phyloP scores from a whole-genome alignment of 2,797 vertebrate species.

The Paedocypris micromegethes region DNA sequence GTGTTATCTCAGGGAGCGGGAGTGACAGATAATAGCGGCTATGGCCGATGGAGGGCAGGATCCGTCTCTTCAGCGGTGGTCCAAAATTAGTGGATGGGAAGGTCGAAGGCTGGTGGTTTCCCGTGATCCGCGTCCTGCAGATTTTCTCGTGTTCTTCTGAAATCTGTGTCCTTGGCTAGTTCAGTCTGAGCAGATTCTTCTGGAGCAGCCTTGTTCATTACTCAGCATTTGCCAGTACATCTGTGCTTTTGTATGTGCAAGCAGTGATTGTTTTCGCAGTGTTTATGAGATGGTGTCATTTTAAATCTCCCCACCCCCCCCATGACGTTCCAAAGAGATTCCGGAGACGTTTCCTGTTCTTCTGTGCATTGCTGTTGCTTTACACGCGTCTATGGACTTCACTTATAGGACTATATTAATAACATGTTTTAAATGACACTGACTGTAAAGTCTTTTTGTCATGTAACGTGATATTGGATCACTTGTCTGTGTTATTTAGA shows the following conservation, averaged over 20 bases:
- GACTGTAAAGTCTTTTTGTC: constrained; percentile 42
- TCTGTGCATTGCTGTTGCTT: constrained; percentile 38
- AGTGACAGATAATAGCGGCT: constrained; percentile 39
- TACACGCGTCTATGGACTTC: constrained; percentile 43
- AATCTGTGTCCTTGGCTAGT: constrained; percentile 29
- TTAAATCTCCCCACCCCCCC: constrained; percentile 41
- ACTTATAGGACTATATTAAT: constrained; percentile 32
- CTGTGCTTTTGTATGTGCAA: constrained; percentile 61
- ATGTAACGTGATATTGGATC: constrained; percentile 35
- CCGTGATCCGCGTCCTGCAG: constrained; percentile 20
- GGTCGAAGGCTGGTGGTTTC: constrained; percentile 25
- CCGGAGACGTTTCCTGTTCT: constrained; percentile 33
- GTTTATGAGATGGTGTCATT: constrained; percentile 65
- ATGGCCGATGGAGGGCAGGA: constrained; percentile 40
- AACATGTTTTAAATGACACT: constrained; percentile 33
- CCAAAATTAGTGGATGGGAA: constrained; percentile 45
- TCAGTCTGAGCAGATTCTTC: constrained; percentile 48
- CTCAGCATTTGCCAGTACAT: constrained; percentile 55
- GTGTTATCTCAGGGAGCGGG: constrained; percentile 48
- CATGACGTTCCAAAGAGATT: constrained; percentile 29
- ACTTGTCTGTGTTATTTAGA: constrained; percentile 31
- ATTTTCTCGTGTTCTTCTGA: constrained; percentile 18
- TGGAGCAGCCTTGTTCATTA: constrained; percentile 56
- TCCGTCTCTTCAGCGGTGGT: constrained; percentile 43
- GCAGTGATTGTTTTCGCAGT: constrained; percentile 56